These are phyloP conservation scores for Tupaia tana DNA, from an alignment of 2,113 vertebrate species.

Conservation along the genomic window DNA sequence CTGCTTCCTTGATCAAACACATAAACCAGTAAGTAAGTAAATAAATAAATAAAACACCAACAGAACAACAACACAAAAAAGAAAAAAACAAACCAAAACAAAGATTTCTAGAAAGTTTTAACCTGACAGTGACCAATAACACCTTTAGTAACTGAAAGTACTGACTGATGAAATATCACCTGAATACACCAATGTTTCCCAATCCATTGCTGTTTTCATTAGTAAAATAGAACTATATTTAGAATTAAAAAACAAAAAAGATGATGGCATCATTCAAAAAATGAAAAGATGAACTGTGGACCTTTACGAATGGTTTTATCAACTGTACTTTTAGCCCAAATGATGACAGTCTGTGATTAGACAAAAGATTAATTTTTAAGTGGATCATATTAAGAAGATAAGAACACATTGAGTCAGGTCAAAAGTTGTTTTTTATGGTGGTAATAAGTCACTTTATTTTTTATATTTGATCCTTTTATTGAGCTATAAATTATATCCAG, in stretches of 20 bases:
- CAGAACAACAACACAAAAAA: neutral
- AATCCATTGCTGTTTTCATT: neutral
- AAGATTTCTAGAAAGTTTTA: neutral
- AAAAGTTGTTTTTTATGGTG: slow-evolving; percentile 61
- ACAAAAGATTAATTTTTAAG: slow-evolving; percentile 63
- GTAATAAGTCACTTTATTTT: slow-evolving; percentile 49
- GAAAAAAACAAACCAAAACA: neutral
- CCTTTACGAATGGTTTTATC: slow-evolving; percentile 29
- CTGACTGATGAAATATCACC: neutral
- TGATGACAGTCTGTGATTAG: slow-evolving; percentile 31
- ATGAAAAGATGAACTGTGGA: slow-evolving; percentile 46
- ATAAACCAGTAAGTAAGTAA: no score
- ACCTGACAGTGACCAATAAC: neutral
- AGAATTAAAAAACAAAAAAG: neutral
- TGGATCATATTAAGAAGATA: slow-evolving; percentile 30
- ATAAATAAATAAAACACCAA: no score
- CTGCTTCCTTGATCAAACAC: neutral
- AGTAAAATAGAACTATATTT: neutral
- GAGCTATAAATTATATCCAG: neutral
- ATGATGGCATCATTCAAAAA: neutral
- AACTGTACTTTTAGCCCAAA: slow-evolving; percentile 55
- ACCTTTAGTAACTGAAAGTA: neutral
- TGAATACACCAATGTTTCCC: neutral
- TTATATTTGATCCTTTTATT: neutral
- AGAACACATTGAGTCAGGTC: slow-evolving; percentile 22